Conservation (phyloP, 1,140 invertebrate genomes). For the Batillaria attramentaria region DNA sequence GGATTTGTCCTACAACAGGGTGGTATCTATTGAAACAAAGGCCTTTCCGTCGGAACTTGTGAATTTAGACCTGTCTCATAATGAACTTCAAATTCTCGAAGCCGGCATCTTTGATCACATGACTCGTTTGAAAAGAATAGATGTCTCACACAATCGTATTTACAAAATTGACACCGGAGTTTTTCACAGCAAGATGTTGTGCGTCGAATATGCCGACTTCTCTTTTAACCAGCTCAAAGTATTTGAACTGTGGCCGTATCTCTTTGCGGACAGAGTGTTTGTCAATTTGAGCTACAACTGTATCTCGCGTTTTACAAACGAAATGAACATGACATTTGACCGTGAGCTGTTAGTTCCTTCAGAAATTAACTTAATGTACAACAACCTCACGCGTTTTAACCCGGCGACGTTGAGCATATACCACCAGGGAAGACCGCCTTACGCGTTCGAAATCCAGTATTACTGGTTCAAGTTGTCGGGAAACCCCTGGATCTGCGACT, state of each 20-base stretch:
- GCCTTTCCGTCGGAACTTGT: background rate
- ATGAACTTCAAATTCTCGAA: background rate
- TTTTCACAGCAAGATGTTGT: background rate
- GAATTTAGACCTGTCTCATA: background rate
- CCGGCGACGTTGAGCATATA: background rate
- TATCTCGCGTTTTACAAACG: conserved; percentile 1
- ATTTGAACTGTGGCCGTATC: conserved; percentile 8
- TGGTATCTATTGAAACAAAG: background rate
- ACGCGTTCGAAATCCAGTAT: background rate
- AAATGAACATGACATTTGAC: background rate
- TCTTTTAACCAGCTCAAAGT: background rate
- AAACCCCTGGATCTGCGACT: conserved; percentile 12
- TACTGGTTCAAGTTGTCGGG: background rate
- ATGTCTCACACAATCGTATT: background rate
- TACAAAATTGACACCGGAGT: background rate
- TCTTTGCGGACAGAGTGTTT: background rate
- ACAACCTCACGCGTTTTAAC: background rate
- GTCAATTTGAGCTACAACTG: background rate
- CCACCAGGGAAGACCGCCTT: background rate
- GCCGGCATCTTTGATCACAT: background rate
- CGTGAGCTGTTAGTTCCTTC: background rate
- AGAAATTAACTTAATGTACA: background rate
- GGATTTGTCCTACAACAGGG: too few relatives aligned
- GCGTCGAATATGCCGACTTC: background rate
- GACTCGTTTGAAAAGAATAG: background rate